Evolutionary conservation across 2,888 invertebrate genomes (phyloP).

Genomic region (Lasius platythorax): DNA sequence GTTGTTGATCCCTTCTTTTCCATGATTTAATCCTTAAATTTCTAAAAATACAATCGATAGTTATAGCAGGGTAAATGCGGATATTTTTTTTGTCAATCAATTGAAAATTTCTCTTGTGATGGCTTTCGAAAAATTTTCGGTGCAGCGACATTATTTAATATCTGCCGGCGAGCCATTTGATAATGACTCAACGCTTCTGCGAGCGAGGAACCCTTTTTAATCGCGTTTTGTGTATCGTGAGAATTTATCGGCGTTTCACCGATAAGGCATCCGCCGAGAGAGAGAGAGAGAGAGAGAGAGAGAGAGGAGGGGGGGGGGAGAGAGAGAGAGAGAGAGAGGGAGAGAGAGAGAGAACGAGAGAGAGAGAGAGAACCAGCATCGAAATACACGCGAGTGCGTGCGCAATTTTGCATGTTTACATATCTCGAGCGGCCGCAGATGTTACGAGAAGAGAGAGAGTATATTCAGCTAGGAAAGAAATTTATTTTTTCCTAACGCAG

Average conservation of each 20-base stretch:
- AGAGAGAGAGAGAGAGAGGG: background rate
- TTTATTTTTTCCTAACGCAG: conserved; percentile 41
- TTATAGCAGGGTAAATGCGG: background rate
- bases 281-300: background rate
- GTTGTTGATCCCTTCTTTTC: background rate
- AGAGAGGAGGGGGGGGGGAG: background rate
- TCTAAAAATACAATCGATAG: background rate
- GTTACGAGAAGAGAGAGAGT: background rate
- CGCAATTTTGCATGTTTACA: conserved; percentile 20
- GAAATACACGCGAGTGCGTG: background rate
- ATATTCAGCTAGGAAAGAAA: conserved; percentile 48
- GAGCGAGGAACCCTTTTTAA: background rate
- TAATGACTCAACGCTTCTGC: background rate
- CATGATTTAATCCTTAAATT: background rate
- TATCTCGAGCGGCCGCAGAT: background rate
- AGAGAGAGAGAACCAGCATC: too few species aligned
- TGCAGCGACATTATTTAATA: background rate
- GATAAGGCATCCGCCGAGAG: conserved; percentile 10
- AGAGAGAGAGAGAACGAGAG: background rate
- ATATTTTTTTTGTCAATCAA: background rate
- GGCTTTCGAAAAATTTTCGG: background rate
- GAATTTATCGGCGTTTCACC: conserved; percentile 8
- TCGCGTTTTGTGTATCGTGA: conserved; percentile 10
- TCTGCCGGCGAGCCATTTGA: background rate
- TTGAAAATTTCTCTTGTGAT: background rate